These are phyloP conservation scores for Leucoraja erinaceus DNA, from an alignment of 2,113 vertebrate species.

Conservation along the genomic window DNA sequence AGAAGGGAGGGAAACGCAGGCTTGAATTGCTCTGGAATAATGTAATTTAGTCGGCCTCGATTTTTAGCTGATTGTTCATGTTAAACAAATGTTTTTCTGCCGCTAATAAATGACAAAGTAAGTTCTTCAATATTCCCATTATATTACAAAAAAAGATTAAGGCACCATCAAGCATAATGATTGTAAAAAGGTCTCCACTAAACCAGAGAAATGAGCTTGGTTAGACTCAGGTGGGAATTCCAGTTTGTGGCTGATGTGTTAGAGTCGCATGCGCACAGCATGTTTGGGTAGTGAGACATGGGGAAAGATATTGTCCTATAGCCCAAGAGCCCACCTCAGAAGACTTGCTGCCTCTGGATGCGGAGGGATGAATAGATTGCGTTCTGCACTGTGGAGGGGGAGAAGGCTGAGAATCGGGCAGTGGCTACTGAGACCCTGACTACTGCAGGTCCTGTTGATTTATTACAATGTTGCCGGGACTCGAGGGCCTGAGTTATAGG, in stretches of 20 bases:
- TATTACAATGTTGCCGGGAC: too few relatives aligned
- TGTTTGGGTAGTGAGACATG: neutral
- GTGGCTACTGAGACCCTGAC: too few relatives aligned
- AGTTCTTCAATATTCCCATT: constrained; percentile 12
- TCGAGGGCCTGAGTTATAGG: too few relatives aligned
- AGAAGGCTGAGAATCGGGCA: too few relatives aligned
- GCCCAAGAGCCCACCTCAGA: too few relatives aligned
- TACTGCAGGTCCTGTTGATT: too few relatives aligned
- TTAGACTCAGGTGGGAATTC: neutral
- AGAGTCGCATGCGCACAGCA: too few relatives aligned
- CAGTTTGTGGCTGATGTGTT: neutral
- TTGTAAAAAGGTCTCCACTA: neutral
- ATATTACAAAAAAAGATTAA: constrained; percentile 24
- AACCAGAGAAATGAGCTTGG: neutral
- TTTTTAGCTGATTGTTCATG: constrained; percentile 33
- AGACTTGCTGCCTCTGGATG: too few relatives aligned
- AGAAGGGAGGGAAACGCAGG: neutral
- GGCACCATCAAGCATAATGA: constrained; percentile 11
- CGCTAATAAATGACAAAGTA: constrained; percentile 23
- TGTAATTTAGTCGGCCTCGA: constrained; percentile 33
- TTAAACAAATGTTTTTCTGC: constrained; percentile 22
- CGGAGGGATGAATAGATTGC: too few relatives aligned
- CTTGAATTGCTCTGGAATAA: constrained; percentile 17
- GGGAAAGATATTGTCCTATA: too few relatives aligned
- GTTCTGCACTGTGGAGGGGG: too few relatives aligned